phyloP scores from a whole-genome alignment of 2,113 vertebrate genomes.

The Ivindomyrus marchei region DNA sequence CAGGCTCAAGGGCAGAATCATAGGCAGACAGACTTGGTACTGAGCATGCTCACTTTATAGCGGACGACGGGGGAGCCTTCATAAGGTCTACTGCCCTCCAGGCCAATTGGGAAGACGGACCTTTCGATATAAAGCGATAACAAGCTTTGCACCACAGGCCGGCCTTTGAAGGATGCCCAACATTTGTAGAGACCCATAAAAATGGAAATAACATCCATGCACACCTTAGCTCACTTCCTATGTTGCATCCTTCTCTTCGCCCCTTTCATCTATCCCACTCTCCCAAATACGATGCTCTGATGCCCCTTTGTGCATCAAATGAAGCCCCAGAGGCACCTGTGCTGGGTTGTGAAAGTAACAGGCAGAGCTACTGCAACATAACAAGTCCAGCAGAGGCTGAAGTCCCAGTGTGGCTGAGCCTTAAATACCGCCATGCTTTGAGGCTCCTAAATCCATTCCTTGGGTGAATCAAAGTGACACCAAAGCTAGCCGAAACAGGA shows the following conservation, averaged over 20 bases:
- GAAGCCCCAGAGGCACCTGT: neutral
- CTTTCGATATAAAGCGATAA: neutral
- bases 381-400: neutral
- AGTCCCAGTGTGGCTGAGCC: neutral
- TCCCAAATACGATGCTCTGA: neutral
- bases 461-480: neutral
- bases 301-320: neutral
- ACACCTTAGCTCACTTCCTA: neutral
- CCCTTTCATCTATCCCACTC: neutral
- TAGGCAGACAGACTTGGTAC: neutral
- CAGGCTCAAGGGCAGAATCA: neutral
- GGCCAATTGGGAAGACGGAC: neutral
- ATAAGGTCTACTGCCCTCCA: neutral
- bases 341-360: neutral
- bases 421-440: neutral
- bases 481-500: neutral
- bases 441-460: neutral
- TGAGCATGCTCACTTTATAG: neutral
- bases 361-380: neutral
- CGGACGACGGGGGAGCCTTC: neutral
- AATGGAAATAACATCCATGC: neutral
- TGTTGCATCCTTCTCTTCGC: neutral
- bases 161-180: neutral
- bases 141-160: neutral
- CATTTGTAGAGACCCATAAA: neutral